A percentile compares a stretch with the other conserved stretches of the same genome.
Evolutionary conservation across 2,797 vertebrate species (phyloP).

Genomic region (Alcedo atthis): DNA sequence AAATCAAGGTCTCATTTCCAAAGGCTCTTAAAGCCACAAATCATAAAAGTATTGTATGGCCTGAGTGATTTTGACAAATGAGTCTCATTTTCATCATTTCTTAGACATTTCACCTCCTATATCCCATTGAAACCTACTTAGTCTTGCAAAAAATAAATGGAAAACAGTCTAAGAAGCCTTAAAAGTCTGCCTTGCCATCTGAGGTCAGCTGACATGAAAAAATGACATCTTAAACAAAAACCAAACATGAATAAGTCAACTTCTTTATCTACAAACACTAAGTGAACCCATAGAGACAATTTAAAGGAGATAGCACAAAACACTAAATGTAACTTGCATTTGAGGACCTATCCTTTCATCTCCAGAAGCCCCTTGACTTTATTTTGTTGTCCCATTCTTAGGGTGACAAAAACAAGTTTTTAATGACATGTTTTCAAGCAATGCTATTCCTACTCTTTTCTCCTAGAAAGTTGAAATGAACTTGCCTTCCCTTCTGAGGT

Average conservation of each 20-base stretch:
- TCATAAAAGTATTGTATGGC: not conserved
- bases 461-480: not conserved
- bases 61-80: not conserved
- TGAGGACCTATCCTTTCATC: not conserved
- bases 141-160: not conserved
- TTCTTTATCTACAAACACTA: not conserved
- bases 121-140: not conserved
- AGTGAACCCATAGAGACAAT: not conserved
- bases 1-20: slow-evolving; percentile 1
- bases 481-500: not conserved
- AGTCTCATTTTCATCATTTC: not conserved
- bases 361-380: not conserved
- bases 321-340: not conserved
- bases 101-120: not conserved
- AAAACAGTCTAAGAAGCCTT: not conserved
- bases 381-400: not conserved
- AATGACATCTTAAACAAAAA: not conserved
- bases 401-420: not conserved
- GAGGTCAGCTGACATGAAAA: not conserved
- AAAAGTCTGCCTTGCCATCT: not conserved
- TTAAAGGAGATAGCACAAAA: not conserved
- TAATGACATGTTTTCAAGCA: not conserved
- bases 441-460: not conserved
- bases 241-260: not conserved
- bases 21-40: not conserved